Evolutionary conservation across 2,888 invertebrate species (phyloP).

Genomic region (Drosophila recens): DNA sequence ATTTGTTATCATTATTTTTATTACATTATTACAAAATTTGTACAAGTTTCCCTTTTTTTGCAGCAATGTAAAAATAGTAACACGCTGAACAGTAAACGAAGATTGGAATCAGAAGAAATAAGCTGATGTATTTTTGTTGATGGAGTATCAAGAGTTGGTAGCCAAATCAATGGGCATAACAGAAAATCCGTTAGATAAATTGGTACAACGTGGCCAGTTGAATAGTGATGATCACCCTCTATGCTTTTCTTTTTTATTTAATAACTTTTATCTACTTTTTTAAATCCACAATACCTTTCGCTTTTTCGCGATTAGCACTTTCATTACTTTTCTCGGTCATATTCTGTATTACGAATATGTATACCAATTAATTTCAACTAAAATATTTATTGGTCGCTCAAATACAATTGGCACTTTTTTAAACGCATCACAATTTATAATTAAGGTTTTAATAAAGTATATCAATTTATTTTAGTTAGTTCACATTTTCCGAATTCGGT

Average conservation of each 20-base stretch:
- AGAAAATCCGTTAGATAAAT: neutral
- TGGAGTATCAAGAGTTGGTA: too few species aligned
- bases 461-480: constrained; percentile 15
- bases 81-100: too few species aligned
- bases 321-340: constrained; percentile 26
- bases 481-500: constrained; percentile 3
- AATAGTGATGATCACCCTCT: neutral
- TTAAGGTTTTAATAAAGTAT: neutral
- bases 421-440: constrained; percentile 1
- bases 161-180: neutral
- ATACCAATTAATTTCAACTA: constrained; percentile 17
- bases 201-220: neutral
- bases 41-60: too few species aligned
- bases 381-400: constrained; percentile 24
- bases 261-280: neutral
- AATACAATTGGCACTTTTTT: constrained; percentile 22
- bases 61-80: too few species aligned
- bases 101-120: neutral
- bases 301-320: constrained; percentile 26
- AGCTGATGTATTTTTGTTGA: too few species aligned
- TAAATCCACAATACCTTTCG: constrained; percentile 23
- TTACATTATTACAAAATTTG: too few species aligned
- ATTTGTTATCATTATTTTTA: too few species aligned
- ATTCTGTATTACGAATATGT: neutral
- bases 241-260: neutral